Evolutionary conservation across 1,140 invertebrate species (phyloP).

Genomic region (Lepidostoma basale): DNA sequence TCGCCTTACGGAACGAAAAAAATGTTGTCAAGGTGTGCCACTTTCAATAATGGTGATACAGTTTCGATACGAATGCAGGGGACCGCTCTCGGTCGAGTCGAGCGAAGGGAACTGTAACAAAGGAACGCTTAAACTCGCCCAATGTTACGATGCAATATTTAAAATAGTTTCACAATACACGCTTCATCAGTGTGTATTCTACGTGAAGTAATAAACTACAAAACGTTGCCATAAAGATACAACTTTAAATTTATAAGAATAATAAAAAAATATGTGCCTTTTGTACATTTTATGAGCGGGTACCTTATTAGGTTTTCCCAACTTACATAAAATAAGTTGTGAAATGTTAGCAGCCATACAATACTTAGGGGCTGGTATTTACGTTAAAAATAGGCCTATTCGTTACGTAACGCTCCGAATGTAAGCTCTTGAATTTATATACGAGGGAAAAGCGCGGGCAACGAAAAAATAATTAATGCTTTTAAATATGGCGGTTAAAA

Average conservation of each 20-base stretch:
- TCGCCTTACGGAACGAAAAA: conserved; percentile 1
- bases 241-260: too few relatives aligned
- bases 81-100: neutral
- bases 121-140: neutral
- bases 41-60: neutral
- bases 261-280: too few relatives aligned
- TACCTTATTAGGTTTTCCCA: too few relatives aligned
- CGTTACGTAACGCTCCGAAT: conserved; percentile 3
- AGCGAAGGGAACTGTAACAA: neutral
- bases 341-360: conserved; percentile 12
- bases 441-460: neutral
- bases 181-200: too few relatives aligned
- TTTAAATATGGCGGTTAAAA: conserved; percentile 8
- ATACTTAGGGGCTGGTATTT: conserved; percentile 1
- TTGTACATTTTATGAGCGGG: too few relatives aligned
- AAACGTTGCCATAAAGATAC: too few relatives aligned
- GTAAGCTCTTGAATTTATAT: conserved; percentile 17
- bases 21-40: conserved; percentile 28
- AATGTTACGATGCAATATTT: too few relatives aligned
- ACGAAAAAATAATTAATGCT: conserved; percentile 23
- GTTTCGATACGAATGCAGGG: neutral
- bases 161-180: too few relatives aligned
- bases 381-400: conserved; percentile 16
- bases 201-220: too few relatives aligned
- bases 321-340: too few relatives aligned